Percentiles rank a stretch among this genome's conserved stretches.
These are phyloP conservation scores for Excalfactoria chinensis DNA, from an alignment of 2,113 vertebrate genomes.

Conservation along the genomic window DNA sequence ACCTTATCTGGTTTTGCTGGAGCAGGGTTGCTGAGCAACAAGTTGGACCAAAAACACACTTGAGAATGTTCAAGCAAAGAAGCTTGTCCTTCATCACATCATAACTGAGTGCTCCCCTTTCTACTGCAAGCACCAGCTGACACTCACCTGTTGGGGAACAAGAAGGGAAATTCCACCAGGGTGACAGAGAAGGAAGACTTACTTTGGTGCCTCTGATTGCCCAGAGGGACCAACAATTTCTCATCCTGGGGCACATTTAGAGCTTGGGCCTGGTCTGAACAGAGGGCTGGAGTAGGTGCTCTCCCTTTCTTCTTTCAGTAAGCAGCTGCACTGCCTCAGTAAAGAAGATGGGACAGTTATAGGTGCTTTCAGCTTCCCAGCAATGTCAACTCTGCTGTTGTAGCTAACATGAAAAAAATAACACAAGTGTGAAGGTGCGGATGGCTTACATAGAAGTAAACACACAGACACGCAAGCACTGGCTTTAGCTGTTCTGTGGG, in stretches of 20 bases:
- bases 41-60: neutral
- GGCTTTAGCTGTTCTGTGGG: rapidly evolving
- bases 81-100: neutral
- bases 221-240: neutral
- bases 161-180: slow-evolving; percentile 12
- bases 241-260: neutral
- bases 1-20: slow-evolving; percentile 54
- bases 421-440: neutral
- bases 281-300: neutral
- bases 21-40: slow-evolving; percentile 30
- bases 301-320: neutral
- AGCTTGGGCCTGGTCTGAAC: neutral
- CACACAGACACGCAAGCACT: neutral
- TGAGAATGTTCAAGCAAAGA: slow-evolving; percentile 29
- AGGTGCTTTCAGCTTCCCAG: neutral
- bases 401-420: neutral
- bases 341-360: neutral
- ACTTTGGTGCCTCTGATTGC: neutral
- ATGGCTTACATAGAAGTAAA: neutral
- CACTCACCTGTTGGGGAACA: neutral
- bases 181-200: neutral
- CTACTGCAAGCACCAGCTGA: slow-evolving; percentile 29
- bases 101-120: neutral
- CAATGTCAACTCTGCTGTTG: neutral
- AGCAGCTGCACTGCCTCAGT: neutral